Conservation (phyloP, 2,113 vertebrate genomes). For the Dicaeum eximium region DNA sequence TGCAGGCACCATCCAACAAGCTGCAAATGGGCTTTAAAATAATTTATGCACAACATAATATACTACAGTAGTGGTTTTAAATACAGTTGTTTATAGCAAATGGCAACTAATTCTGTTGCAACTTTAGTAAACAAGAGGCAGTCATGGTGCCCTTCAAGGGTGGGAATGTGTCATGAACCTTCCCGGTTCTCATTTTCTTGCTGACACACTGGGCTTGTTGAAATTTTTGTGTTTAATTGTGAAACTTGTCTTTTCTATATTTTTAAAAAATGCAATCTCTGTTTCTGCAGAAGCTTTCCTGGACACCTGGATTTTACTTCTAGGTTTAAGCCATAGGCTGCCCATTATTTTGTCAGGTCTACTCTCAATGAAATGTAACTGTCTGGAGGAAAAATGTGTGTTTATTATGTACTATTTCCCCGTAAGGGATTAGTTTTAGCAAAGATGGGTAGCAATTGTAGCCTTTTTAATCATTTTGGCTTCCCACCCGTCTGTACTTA, state of each 20-base stretch:
- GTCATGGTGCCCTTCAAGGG: not conserved
- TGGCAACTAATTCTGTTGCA: not conserved
- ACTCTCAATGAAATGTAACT: not conserved
- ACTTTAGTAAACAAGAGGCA: not conserved
- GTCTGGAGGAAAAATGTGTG: not conserved
- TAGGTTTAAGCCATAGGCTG: not conserved
- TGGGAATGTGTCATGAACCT: fast-evolving
- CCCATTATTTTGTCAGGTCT: not conserved
- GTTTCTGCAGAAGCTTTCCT: not conserved
- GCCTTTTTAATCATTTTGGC: not conserved
- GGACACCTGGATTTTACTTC: not conserved
- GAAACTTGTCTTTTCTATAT: not conserved
- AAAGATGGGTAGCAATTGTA: not conserved
- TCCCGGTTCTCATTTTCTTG: fast-evolving
- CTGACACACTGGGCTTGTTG: not conserved
- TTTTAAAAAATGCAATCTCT: not conserved
- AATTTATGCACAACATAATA: not conserved
- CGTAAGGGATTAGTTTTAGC: not conserved
- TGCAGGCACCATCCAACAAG: not conserved
- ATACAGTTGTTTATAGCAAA: not conserved
- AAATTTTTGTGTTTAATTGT: not conserved
- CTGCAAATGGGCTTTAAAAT: not conserved
- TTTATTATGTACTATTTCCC: not conserved
- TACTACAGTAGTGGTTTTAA: not conserved
- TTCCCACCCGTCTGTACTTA: not conserved